Evolutionary conservation across 1,140 invertebrate genomes (phyloP).

Genomic region (Leptestheria dahalacensis): DNA sequence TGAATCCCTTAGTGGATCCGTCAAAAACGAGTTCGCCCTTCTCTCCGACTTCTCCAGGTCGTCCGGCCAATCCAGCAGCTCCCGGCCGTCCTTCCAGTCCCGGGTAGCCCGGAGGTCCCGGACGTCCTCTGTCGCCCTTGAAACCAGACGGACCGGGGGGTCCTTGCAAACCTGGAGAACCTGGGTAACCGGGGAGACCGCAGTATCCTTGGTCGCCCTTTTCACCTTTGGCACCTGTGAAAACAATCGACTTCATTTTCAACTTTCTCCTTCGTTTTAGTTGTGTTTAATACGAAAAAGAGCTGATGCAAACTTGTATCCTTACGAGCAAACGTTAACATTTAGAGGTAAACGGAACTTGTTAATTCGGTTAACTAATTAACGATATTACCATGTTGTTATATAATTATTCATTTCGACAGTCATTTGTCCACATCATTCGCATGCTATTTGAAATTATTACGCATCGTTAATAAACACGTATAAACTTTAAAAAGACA

Average conservation of each 20-base stretch:
- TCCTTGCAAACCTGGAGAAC: slow-evolving; percentile 14
- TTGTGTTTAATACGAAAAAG: too few relatives aligned
- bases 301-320: too few relatives aligned
- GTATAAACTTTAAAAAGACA: too few relatives aligned
- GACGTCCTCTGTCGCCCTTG: slow-evolving; percentile 23
- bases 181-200: slow-evolving; percentile 15
- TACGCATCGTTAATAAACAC: too few relatives aligned
- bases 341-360: too few relatives aligned
- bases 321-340: too few relatives aligned
- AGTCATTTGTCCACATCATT: too few relatives aligned
- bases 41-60: not conserved
- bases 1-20: not conserved
- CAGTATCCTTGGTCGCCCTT: slow-evolving; percentile 11
- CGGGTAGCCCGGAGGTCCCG: slow-evolving; percentile 27
- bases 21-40: slow-evolving; percentile 9
- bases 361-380: too few relatives aligned
- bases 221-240: not conserved
- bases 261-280: not conserved
- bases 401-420: too few relatives aligned
- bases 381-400: too few relatives aligned
- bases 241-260: not conserved
- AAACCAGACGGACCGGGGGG: slow-evolving; percentile 30
- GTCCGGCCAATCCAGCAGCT: slow-evolving; percentile 15
- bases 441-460: too few relatives aligned
- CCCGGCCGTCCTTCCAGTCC: slow-evolving; percentile 13